phyloP scores from a whole-genome alignment of 2,113 vertebrate species.

The Sigmodon hispidus region DNA sequence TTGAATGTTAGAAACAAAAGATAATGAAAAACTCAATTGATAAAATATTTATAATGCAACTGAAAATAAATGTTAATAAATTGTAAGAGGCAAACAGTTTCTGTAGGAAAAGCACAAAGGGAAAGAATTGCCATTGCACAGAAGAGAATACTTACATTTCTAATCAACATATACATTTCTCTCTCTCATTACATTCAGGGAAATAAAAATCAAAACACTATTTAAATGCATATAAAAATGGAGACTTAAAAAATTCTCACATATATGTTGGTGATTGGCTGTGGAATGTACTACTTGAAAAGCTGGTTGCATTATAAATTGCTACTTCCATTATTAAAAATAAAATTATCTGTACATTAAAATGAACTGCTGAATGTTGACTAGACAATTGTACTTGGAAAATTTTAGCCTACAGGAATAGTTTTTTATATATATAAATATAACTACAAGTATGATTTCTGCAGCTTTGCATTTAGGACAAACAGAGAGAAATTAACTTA shows the following conservation, averaged over 20 bases:
- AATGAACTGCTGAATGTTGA: background rate
- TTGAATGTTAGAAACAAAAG: background rate
- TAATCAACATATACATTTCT: constrained; percentile 37
- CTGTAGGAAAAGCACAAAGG: background rate
- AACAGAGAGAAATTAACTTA: background rate
- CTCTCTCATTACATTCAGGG: background rate
- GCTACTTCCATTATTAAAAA: background rate
- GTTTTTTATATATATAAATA: background rate
- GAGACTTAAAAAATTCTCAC: constrained; percentile 9
- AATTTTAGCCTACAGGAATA: background rate
- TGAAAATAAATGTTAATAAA: background rate
- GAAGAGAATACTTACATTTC: background rate
- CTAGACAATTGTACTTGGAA: background rate
- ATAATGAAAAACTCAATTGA: background rate
- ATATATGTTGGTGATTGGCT: background rate
- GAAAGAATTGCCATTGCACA: constrained; percentile 35
- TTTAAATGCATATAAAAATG: constrained; percentile 8
- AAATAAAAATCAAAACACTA: constrained; percentile 52
- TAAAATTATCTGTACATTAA: constrained; percentile 20
- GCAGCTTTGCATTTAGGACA: background rate
- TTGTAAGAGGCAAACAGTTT: background rate
- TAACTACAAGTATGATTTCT: background rate
- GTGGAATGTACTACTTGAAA: background rate
- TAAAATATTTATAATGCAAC: constrained; percentile 50
- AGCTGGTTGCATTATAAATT: background rate